A percentile compares a stretch with the other conserved stretches of the same genome.
Conservation (phyloP, 2,888 invertebrate species). For the Conus canariensis region DNA sequence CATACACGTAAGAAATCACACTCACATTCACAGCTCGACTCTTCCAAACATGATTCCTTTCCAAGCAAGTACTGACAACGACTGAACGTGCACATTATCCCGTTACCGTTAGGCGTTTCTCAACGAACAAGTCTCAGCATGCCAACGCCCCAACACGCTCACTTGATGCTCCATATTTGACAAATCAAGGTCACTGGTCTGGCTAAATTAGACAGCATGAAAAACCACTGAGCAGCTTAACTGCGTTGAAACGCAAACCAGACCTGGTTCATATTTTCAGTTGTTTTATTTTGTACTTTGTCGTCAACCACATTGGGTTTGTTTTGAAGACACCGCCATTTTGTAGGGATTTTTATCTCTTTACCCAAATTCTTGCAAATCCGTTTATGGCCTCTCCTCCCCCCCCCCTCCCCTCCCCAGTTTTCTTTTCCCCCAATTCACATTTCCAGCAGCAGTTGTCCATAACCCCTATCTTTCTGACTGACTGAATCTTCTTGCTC, state of each 20-base stretch:
- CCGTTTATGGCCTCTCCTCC: not conserved
- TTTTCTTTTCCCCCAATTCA: not conserved
- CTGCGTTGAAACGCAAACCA: not conserved
- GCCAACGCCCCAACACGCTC: not conserved
- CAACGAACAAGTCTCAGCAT: conserved; percentile 9
- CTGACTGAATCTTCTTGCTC: not conserved
- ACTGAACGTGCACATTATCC: not conserved
- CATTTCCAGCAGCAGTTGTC: too few relatives aligned
- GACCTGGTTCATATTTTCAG: not conserved
- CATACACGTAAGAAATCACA: too few relatives aligned
- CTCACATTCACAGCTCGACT: not conserved
- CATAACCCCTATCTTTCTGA: not conserved
- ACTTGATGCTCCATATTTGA: not conserved
- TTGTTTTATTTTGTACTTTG: not conserved
- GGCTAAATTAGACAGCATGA: too few relatives aligned
- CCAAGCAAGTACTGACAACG: not conserved
- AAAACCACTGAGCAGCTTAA: too few relatives aligned
- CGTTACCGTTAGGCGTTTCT: not conserved
- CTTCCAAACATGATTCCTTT: not conserved
- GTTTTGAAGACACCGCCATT: conserved; percentile 51
- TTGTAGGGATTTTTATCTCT: not conserved
- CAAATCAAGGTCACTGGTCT: not conserved
- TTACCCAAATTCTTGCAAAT: not conserved
- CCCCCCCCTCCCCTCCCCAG: too few relatives aligned
- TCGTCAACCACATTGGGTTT: conserved; percentile 22